These are phyloP conservation scores for Candidula unifasciata DNA, from an alignment of 2,888 invertebrate species.

Conservation along the genomic window DNA sequence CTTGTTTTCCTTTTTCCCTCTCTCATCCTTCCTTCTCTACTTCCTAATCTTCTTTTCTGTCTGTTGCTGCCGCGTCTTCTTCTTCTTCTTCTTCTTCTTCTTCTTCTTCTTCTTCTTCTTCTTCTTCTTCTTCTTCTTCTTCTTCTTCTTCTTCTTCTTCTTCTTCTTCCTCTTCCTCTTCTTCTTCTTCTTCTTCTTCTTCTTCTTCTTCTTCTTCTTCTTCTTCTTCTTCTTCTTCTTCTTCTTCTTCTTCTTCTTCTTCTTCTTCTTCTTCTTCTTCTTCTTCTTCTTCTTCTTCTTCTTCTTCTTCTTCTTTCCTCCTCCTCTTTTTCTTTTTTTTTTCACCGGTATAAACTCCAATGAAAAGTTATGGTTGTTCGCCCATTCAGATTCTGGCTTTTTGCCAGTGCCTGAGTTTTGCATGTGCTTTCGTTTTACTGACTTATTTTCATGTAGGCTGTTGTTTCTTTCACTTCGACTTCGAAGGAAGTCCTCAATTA, in stretches of 20 bases:
- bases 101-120: constrained; percentile 9
- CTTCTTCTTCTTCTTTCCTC: too few relatives aligned
- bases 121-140: constrained; percentile 2
- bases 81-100: constrained; percentile 23
- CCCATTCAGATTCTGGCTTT: too few relatives aligned
- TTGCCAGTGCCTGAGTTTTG: too few relatives aligned
- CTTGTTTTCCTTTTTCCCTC: not conserved
- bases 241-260: constrained; percentile 27
- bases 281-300: too few relatives aligned
- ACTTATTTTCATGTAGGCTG: too few relatives aligned
- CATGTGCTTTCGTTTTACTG: too few relatives aligned
- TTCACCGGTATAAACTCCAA: too few relatives aligned
- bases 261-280: constrained; percentile 12
- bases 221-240: constrained; percentile 32
- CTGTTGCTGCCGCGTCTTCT: not conserved
- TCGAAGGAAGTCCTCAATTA: too few relatives aligned
- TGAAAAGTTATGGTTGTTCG: too few relatives aligned
- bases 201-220: constrained; percentile 26
- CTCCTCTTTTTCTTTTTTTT: too few relatives aligned
- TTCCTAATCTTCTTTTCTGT: not conserved
- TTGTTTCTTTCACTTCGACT: too few relatives aligned
- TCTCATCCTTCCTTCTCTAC: not conserved
- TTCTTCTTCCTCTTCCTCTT: not conserved
- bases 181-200: constrained; percentile 22
- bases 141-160: not conserved